phyloP scores from a whole-genome alignment of 2,888 invertebrate species.

The Standfussiana lucernea region DNA sequence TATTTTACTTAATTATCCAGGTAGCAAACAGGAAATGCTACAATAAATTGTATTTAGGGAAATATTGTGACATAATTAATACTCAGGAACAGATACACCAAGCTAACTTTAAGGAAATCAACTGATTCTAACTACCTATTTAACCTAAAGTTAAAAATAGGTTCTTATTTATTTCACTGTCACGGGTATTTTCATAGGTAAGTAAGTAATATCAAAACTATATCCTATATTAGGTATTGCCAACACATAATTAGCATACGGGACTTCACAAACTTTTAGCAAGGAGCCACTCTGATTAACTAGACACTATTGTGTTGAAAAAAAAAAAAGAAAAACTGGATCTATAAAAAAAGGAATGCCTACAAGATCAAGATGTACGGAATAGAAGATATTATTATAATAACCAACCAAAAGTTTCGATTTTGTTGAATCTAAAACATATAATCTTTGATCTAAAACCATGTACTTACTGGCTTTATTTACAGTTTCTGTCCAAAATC shows the following conservation, averaged over 20 bases:
- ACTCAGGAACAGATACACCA: background rate
- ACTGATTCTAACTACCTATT: background rate
- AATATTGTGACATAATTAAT: slow-evolving; percentile 1
- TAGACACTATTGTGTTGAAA: background rate
- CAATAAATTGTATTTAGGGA: background rate
- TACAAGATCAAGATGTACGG: background rate
- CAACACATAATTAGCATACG: background rate
- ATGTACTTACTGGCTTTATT: background rate
- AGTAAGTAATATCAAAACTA: background rate
- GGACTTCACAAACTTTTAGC: background rate
- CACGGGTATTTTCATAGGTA: background rate
- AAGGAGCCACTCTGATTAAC: background rate
- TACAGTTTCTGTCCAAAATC: background rate
- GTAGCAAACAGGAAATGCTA: background rate
- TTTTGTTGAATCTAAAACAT: background rate
- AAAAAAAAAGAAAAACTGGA: background rate
- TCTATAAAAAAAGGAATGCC: background rate
- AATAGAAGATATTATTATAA: background rate
- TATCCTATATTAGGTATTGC: background rate
- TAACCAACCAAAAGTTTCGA: background rate
- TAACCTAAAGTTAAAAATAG: background rate
- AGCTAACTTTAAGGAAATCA: slow-evolving; percentile 8
- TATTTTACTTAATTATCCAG: background rate
- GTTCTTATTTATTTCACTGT: background rate
- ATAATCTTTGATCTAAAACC: no score